Percentiles rank a stretch among this genome's conserved stretches.
Evolutionary conservation across 2,113 vertebrate genomes (phyloP).

Genomic region (Opisthocomus hoazin): DNA sequence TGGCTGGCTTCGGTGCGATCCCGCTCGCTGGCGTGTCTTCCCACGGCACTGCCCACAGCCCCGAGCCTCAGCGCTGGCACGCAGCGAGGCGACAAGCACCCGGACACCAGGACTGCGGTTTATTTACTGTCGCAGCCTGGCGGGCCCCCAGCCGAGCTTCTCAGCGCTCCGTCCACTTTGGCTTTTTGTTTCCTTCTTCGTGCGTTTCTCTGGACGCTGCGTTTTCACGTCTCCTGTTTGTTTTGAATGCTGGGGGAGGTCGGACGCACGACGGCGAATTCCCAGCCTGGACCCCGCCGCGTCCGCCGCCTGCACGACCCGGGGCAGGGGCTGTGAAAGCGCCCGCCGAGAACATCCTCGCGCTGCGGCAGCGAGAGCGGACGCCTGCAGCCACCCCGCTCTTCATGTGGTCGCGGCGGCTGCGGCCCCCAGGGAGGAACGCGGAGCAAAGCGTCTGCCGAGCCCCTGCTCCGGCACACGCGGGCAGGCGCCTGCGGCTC

Average conservation of each 20-base stretch:
- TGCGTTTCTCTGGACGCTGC: background rate
- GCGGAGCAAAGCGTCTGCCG: fast-evolving
- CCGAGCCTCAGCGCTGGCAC: no score
- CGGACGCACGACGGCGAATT: fast-evolving
- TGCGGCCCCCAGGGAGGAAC: fast-evolving
- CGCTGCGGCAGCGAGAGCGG: fast-evolving
- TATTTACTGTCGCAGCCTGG: background rate
- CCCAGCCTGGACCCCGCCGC: background rate
- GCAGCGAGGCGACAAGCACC: background rate
- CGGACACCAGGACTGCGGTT: fast-evolving
- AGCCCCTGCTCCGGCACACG: fast-evolving
- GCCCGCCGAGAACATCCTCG: background rate
- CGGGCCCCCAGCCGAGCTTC: fast-evolving
- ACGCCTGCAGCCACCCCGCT: background rate
- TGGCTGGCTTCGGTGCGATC: background rate
- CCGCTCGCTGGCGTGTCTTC: fast-evolving
- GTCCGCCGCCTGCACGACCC: fast-evolving
- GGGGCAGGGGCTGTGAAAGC: background rate
- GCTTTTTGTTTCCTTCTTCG: background rate
- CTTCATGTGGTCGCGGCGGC: fast-evolving
- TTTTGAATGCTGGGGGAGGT: background rate
- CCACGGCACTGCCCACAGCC: background rate
- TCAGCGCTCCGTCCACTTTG: fast-evolving
- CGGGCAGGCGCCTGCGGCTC: background rate
- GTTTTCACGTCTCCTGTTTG: slow-evolving; percentile 6